Evolutionary conservation across 2,113 vertebrate genomes (phyloP).

Genomic region (Phycodurus eques): DNA sequence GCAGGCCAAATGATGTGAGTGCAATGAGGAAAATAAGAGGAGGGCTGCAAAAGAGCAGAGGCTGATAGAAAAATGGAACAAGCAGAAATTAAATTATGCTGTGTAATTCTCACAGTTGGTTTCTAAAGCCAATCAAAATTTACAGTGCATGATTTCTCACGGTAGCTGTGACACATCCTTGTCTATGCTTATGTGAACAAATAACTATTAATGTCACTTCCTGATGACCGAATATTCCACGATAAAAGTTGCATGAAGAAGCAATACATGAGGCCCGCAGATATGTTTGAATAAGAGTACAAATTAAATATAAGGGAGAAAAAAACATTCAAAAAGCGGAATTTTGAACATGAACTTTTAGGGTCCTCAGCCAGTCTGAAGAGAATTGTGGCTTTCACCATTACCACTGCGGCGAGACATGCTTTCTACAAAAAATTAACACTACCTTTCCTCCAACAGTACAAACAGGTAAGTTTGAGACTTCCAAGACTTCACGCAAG

Average conservation of each 20-base stretch:
- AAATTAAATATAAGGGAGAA: not conserved
- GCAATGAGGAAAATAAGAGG: conserved; percentile 12
- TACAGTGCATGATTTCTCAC: no score
- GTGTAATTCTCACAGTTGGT: no score
- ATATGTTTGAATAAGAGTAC: not conserved
- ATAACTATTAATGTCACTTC: no score
- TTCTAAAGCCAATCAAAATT: no score
- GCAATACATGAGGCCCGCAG: no score
- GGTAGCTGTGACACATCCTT: no score
- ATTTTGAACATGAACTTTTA: no score
- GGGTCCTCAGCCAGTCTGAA: not conserved
- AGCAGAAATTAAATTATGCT: no score
- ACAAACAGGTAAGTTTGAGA: not conserved
- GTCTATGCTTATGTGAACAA: no score
- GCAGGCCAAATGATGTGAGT: conserved; percentile 10
- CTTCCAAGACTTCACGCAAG: not conserved
- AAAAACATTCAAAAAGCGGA: not conserved
- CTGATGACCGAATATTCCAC: no score
- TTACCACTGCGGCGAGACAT: not conserved
- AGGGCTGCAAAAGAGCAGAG: conserved; percentile 4
- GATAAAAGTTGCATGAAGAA: not conserved
- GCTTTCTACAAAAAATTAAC: not conserved
- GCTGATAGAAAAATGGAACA: conserved; percentile 7
- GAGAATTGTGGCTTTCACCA: not conserved
- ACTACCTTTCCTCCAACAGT: not conserved